Conservation (phyloP, 2,113 vertebrate genomes). For the Nerophis lumbriciformis region DNA sequence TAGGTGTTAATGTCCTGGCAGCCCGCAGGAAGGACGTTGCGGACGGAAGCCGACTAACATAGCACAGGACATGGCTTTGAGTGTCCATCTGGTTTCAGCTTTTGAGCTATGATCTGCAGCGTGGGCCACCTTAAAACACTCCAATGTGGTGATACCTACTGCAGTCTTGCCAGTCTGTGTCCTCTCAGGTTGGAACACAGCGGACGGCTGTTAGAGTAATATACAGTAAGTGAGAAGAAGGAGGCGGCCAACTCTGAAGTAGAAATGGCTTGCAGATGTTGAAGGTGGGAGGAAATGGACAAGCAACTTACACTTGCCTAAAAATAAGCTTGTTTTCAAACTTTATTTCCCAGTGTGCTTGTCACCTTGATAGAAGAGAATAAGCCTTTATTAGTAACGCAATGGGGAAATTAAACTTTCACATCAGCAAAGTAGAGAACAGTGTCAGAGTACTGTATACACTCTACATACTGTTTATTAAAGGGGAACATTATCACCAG, state of each 20-base stretch:
- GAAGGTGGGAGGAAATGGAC: conserved; percentile 37
- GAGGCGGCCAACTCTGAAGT: conserved; percentile 49
- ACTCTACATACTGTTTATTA: too few relatives aligned
- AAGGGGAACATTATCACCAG: too few relatives aligned
- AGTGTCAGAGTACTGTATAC: too few relatives aligned
- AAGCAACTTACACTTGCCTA: conserved; percentile 1
- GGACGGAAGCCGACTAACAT: conserved; percentile 12
- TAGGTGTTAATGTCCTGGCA: conserved; percentile 27
- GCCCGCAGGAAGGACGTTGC: conserved; percentile 26
- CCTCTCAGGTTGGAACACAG: conserved; percentile 58
- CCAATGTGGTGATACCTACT: conserved; percentile 7
- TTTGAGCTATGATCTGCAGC: conserved; percentile 24
- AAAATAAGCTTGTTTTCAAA: conserved; percentile 51
- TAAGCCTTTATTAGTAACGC: too few relatives aligned
- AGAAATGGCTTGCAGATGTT: conserved; percentile 66
- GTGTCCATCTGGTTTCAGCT: conserved; percentile 42
- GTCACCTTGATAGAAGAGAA: conserved; percentile 17
- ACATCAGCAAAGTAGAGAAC: too few relatives aligned
- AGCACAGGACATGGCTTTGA: conserved; percentile 33
- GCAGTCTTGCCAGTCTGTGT: conserved; percentile 51
- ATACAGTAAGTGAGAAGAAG: conserved; percentile 52
- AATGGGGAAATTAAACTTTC: too few relatives aligned
- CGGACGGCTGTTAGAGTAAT: conserved; percentile 64
- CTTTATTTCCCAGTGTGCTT: conserved; percentile 49
- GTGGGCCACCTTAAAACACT: conserved; percentile 16